These are phyloP conservation scores for Polyommatus icarus DNA, from an alignment of 2,888 invertebrate species.

Conservation along the genomic window DNA sequence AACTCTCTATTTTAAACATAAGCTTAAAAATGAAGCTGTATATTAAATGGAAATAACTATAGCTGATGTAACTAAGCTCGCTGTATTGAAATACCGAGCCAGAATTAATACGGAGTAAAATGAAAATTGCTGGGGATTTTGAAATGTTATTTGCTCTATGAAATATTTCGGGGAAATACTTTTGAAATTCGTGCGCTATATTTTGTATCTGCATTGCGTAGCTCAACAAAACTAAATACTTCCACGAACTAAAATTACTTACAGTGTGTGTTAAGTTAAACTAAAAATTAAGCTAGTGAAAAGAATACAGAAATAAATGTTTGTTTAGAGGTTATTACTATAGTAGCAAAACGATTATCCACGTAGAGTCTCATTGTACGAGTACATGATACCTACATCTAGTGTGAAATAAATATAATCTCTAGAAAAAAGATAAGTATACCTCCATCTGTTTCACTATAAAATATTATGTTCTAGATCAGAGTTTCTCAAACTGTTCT, in stretches of 20 bases:
- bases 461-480: background rate
- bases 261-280: background rate
- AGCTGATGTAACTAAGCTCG: background rate
- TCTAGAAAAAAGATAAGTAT: background rate
- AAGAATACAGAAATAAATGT: no score
- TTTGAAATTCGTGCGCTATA: background rate
- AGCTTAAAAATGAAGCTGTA: no score
- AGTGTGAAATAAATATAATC: background rate
- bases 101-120: constrained; percentile 18
- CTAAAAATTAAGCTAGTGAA: no score
- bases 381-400: no score
- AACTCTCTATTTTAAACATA: background rate
- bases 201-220: constrained; percentile 1
- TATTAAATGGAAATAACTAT: background rate
- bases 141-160: constrained; percentile 18
- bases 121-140: constrained; percentile 17
- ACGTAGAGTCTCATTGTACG: no score
- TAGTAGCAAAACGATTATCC: no score
- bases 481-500: background rate
- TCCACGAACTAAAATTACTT: background rate
- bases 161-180: constrained; percentile 4
- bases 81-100: background rate
- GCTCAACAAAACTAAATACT: background rate
- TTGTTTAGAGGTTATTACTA: no score
- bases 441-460: no score